A percentile compares a stretch with the other conserved stretches of the same genome.
phyloP scores from a whole-genome alignment of 1,140 invertebrate genomes.

The Sycophaga agraensis region DNA sequence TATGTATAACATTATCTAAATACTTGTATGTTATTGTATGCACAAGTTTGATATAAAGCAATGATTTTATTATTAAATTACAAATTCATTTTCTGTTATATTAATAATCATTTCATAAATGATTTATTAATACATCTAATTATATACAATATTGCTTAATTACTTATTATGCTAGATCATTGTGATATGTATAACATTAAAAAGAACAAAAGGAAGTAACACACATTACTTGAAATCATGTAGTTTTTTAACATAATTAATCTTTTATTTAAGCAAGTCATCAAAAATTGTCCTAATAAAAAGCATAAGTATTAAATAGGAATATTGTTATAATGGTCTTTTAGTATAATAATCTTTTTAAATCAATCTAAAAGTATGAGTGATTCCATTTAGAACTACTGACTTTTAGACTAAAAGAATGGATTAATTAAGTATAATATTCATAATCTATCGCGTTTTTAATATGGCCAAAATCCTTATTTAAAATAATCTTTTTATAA shows the following conservation, averaged over 20 bases:
- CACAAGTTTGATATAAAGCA: conserved; percentile 23
- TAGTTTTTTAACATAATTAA: too few relatives aligned
- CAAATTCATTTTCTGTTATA: conserved; percentile 21
- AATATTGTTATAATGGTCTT: too few relatives aligned
- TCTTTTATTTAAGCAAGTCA: too few relatives aligned
- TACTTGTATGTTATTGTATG: conserved; percentile 29
- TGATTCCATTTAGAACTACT: not conserved
- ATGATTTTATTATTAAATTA: conserved; percentile 29
- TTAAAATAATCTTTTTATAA: conserved; percentile 8
- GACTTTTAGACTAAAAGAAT: conserved; percentile 6
- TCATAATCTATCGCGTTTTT: not conserved
- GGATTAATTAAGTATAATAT: conserved; percentile 3
- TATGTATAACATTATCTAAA: conserved; percentile 35
- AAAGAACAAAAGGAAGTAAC: conserved; percentile 5
- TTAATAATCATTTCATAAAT: conserved; percentile 4
- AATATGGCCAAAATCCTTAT: conserved; percentile 12
- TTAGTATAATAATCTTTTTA: not conserved
- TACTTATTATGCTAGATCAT: conserved; percentile 13
- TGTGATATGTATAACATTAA: conserved; percentile 11
- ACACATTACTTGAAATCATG: too few relatives aligned
- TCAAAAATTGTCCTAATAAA: too few relatives aligned
- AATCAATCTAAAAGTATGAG: not conserved
- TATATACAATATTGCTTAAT: conserved; percentile 31
- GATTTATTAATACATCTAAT: conserved; percentile 17
- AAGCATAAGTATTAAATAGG: too few relatives aligned